Conservation (phyloP, 2,888 invertebrate species). For the Agrilus biguttatus region DNA sequence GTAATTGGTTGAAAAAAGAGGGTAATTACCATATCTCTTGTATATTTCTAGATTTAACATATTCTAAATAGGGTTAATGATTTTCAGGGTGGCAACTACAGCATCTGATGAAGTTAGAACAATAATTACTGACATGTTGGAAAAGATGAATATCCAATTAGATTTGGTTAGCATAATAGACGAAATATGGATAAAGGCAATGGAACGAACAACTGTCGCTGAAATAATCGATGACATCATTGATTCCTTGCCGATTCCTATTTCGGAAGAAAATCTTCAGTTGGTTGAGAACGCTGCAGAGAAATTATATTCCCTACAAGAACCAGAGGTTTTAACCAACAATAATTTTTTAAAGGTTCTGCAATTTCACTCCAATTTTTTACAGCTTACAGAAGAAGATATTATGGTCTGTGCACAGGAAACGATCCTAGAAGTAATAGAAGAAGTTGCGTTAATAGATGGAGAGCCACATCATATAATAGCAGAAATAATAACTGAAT, state of each 20-base stretch:
- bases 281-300: slow-evolving; percentile 21
- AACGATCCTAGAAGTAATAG: slow-evolving; percentile 18
- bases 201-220: slow-evolving; percentile 16
- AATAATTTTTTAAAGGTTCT: neutral
- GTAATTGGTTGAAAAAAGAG: no score
- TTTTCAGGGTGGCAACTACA: slow-evolving; percentile 5
- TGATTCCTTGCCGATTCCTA: slow-evolving; percentile 16
- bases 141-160: slow-evolving; percentile 13
- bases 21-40: no score
- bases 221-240: slow-evolving; percentile 20
- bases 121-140: slow-evolving; percentile 18
- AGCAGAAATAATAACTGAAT: slow-evolving; percentile 15
- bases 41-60: no score
- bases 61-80: no score
- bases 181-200: slow-evolving; percentile 7
- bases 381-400: slow-evolving; percentile 15
- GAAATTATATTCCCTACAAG: slow-evolving; percentile 18
- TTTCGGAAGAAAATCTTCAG: slow-evolving; percentile 16
- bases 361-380: neutral
- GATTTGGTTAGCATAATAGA: slow-evolving; percentile 15
- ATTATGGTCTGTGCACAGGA: slow-evolving; percentile 10
- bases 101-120: slow-evolving; percentile 15
- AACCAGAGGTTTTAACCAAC: slow-evolving; percentile 13
- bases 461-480: slow-evolving; percentile 16
- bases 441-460: slow-evolving; percentile 12